These are phyloP conservation scores for Pogonognathellus flavescens DNA, from an alignment of 1,140 invertebrate species.

Conservation along the genomic window DNA sequence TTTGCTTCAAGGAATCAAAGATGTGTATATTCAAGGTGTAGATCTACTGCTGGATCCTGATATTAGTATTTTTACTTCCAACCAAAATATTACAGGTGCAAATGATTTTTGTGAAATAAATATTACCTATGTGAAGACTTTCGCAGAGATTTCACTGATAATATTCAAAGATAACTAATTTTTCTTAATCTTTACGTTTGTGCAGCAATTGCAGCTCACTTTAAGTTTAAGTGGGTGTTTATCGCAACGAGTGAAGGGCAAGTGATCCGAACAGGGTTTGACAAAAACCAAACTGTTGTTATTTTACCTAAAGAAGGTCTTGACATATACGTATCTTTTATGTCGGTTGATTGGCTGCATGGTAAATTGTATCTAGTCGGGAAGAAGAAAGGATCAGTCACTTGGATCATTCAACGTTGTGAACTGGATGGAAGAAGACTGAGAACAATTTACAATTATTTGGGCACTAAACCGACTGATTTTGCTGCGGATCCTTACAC, in stretches of 20 bases:
- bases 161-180: too few relatives aligned
- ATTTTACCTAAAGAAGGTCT: constrained; percentile 69
- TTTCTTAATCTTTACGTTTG: not conserved
- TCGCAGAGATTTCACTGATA: too few relatives aligned
- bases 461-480: constrained; percentile 78
- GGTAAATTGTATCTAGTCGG: constrained; percentile 84
- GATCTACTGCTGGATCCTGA: constrained; percentile 63
- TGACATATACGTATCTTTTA: constrained; percentile 75
- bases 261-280: constrained; percentile 74
- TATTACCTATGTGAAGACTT: too few relatives aligned
- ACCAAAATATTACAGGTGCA: constrained; percentile 62
- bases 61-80: constrained; percentile 55
- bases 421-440: constrained; percentile 76
- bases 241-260: constrained; percentile 70
- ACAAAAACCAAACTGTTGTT: constrained; percentile 67
- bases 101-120: too few relatives aligned
- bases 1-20: constrained; percentile 61
- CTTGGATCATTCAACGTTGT: constrained; percentile 82
- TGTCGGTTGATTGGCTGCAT: constrained; percentile 91
- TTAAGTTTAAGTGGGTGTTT: constrained; percentile 63
- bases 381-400: constrained; percentile 71
- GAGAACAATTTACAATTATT: constrained; percentile 71
- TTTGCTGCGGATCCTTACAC: constrained; percentile 93
- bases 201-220: constrained; percentile 60
- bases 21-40: constrained; percentile 61